Percentiles rank a stretch among this genome's conserved stretches.
These are phyloP conservation scores for Haliclystus octoradiatus DNA, from an alignment of 30 jellyfish, hydroid and myxozoan genomes.

Conservation along the genomic window DNA sequence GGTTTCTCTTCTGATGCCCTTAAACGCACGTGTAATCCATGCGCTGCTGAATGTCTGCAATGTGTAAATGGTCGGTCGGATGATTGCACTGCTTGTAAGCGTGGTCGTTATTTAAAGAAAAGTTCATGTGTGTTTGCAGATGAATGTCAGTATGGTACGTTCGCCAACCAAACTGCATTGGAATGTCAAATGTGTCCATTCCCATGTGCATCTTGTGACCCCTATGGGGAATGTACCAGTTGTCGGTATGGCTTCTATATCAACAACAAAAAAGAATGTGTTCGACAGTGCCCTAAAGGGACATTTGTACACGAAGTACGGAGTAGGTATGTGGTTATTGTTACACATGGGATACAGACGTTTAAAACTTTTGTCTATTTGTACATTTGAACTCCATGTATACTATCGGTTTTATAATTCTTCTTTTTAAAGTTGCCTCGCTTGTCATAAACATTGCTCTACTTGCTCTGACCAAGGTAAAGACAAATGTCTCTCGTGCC, in stretches of 20 bases:
- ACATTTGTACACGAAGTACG: slow-evolving; percentile 29
- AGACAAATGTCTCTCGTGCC: neutral
- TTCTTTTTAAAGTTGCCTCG: neutral
- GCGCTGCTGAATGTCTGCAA: neutral
- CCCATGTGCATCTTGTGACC: slow-evolving; percentile 67
- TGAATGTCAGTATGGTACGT: slow-evolving; percentile 55
- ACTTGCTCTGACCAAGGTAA: neutral
- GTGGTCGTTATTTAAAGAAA: slow-evolving; percentile 37
- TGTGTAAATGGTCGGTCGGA: slow-evolving; percentile 36
- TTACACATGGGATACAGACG: too few relatives aligned
- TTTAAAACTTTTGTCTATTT: too few relatives aligned
- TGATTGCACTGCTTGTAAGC: slow-evolving; percentile 58
- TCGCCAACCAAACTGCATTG: slow-evolving; percentile 55
- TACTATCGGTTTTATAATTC: too few relatives aligned
- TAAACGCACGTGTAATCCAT: neutral
- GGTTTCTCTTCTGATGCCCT: neutral
- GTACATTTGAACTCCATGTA: too few relatives aligned
- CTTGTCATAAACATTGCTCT: neutral
- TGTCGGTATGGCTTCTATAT: slow-evolving; percentile 45
- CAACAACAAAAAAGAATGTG: slow-evolving; percentile 44
- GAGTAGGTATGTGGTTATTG: slow-evolving; percentile 17
- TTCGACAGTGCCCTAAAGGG: slow-evolving; percentile 67
- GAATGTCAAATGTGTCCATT: slow-evolving; percentile 71
- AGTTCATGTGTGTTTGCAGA: slow-evolving; percentile 51
- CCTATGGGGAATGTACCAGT: slow-evolving; percentile 41